phyloP scores from a whole-genome alignment of 2,888 invertebrate species.

The Ochlodes sylvanus region DNA sequence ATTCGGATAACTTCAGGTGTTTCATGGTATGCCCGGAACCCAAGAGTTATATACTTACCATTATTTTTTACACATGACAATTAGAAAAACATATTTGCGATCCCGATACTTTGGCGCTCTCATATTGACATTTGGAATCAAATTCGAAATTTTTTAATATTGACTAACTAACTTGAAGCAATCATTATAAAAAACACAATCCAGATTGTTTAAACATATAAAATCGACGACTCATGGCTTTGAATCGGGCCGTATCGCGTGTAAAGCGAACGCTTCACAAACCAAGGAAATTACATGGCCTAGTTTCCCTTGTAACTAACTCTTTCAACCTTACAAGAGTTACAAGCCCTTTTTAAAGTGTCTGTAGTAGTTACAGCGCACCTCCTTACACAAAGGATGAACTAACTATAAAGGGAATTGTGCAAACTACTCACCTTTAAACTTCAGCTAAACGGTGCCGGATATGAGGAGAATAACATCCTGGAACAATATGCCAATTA shows the following conservation, averaged over 20 bases:
- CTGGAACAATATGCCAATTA: slow-evolving; percentile 67
- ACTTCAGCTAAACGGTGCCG: slow-evolving; percentile 79
- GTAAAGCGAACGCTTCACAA: slow-evolving; percentile 5
- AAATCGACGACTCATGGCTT: background rate
- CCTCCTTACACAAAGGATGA: slow-evolving; percentile 21
- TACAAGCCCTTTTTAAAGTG: slow-evolving; percentile 30
- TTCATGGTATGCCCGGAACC: too few species aligned
- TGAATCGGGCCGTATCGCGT: background rate
- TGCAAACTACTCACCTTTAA: slow-evolving; percentile 61
- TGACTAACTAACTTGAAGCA: too few species aligned
- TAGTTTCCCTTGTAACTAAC: slow-evolving; percentile 34
- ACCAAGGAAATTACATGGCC: slow-evolving; percentile 33
- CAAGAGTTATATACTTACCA: too few species aligned
- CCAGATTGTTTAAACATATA: background rate
- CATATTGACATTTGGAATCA: too few species aligned
- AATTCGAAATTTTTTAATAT: too few species aligned
- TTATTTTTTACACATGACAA: too few species aligned
- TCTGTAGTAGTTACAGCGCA: slow-evolving; percentile 29
- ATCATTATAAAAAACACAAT: too few species aligned
- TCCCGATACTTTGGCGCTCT: too few species aligned
- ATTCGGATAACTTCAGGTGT: too few species aligned
- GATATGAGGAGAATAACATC: slow-evolving; percentile 80
- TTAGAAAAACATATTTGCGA: too few species aligned
- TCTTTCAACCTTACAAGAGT: slow-evolving; percentile 30
- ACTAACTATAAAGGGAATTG: slow-evolving; percentile 25